phyloP scores from a whole-genome alignment of 2,888 invertebrate species.

The Flexamia atlantica region DNA sequence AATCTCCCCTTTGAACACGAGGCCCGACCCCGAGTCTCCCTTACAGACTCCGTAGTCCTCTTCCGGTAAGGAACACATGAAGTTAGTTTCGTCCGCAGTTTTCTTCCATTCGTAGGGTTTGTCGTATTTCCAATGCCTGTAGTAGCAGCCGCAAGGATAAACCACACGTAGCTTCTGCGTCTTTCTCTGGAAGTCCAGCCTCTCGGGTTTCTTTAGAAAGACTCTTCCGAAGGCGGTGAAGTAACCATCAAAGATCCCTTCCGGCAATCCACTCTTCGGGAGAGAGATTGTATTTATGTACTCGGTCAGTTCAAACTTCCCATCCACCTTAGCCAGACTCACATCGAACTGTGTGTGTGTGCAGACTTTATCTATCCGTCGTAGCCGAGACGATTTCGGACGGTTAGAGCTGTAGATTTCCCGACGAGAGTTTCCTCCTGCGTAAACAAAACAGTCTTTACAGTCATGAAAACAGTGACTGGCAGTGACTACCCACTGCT shows the following conservation, averaged over 20 bases:
- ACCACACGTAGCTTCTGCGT: neutral
- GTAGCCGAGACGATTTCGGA: neutral
- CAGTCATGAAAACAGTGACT: neutral
- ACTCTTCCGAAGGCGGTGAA: neutral
- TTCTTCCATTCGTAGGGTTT: neutral
- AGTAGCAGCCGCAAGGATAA: neutral
- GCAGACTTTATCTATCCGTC: neutral
- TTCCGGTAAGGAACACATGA: neutral
- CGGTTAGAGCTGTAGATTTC: too few species aligned
- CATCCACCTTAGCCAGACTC: neutral
- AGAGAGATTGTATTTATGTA: neutral
- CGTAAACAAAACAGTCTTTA: neutral
- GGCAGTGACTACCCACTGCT: neutral
- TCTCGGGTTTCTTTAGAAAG: neutral
- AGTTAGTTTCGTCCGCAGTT: neutral
- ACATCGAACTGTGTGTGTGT: neutral
- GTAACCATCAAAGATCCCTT: neutral
- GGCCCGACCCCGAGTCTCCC: neutral
- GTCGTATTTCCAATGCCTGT: neutral
- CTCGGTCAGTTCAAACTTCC: neutral
- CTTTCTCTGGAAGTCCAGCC: neutral
- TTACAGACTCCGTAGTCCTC: neutral
- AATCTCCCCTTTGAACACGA: neutral
- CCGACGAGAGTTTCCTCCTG: neutral
- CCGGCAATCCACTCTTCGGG: neutral